Percentiles rank a stretch among this genome's conserved stretches.
phyloP scores from a whole-genome alignment of 2,113 vertebrate species.

The Zapornia atra region DNA sequence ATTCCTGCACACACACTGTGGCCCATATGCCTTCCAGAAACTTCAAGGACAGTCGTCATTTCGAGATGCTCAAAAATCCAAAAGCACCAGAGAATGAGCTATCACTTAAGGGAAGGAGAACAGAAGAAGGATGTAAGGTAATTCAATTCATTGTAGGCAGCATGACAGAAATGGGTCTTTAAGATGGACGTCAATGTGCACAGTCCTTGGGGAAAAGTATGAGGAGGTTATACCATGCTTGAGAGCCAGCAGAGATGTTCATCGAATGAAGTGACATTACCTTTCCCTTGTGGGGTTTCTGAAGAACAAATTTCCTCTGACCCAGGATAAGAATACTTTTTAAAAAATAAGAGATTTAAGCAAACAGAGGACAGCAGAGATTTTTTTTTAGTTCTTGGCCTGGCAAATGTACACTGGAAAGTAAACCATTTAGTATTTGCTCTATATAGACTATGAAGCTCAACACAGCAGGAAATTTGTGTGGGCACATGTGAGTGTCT shows the following conservation, averaged over 20 bases:
- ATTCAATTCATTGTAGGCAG: background rate
- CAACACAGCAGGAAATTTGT: background rate
- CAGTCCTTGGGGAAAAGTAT: background rate
- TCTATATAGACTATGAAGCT: background rate
- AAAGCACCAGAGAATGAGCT: background rate
- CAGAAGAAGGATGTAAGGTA: background rate
- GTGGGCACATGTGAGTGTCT: background rate
- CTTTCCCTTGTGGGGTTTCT: background rate
- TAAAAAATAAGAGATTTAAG: background rate
- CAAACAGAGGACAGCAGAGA: background rate
- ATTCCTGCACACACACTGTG: background rate
- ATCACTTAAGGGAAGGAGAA: background rate
- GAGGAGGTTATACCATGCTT: background rate
- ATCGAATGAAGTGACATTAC: background rate
- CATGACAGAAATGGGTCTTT: slow-evolving; percentile 26
- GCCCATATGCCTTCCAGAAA: background rate
- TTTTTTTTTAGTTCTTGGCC: background rate
- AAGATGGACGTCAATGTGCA: background rate
- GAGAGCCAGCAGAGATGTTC: background rate
- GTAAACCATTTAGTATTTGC: background rate
- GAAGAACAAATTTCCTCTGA: background rate
- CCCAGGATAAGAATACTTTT: background rate
- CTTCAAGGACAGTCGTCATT: background rate
- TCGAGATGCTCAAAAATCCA: background rate
- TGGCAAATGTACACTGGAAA: background rate